Percentiles rank a stretch among this genome's conserved stretches.
phyloP scores from a whole-genome alignment of 2,797 vertebrate species.

The Pseudochromis fuscus region DNA sequence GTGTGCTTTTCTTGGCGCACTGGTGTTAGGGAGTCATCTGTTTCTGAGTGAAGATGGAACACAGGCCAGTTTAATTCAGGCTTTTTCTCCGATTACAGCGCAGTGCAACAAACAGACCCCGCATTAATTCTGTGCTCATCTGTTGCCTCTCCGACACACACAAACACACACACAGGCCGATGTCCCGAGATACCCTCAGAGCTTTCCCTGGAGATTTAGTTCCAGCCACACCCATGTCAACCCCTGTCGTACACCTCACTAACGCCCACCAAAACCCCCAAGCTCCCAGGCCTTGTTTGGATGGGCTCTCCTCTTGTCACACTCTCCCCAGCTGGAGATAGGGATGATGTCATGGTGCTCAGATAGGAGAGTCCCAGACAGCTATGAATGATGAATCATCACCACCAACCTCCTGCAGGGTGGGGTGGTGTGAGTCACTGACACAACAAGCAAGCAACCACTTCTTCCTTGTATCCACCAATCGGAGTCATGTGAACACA shows the following conservation, averaged over 20 bases:
- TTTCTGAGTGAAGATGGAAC: conserved; percentile 76
- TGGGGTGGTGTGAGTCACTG: conserved; percentile 70
- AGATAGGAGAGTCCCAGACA: conserved; percentile 77
- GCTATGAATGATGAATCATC: conserved; percentile 75
- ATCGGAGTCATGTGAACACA: conserved; percentile 69
- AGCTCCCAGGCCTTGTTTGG: conserved; percentile 52
- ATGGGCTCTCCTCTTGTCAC: conserved; percentile 63
- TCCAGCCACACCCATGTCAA: conserved; percentile 50
- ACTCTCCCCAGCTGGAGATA: conserved; percentile 75
- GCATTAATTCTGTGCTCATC: conserved; percentile 61
- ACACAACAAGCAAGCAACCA: conserved; percentile 69
- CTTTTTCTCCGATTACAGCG: conserved; percentile 56
- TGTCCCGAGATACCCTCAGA: conserved; percentile 61
- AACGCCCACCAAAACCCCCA: conserved; percentile 46
- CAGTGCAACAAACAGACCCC: conserved; percentile 49
- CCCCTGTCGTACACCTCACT: conserved; percentile 55
- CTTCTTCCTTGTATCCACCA: conserved; percentile 61
- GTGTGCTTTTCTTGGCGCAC: conserved; percentile 78
- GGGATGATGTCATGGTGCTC: conserved; percentile 79
- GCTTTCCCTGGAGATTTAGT: conserved; percentile 41
- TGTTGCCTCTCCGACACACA: conserved; percentile 33
- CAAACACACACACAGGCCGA: conserved; percentile 31
- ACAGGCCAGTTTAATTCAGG: conserved; percentile 74
- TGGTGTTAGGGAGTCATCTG: conserved; percentile 76
- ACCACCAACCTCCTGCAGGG: conserved; percentile 65